Percentiles rank a stretch among this genome's conserved stretches.
Conservation (phyloP, 2,113 vertebrate genomes). For the Oreochromis niloticus region DNA sequence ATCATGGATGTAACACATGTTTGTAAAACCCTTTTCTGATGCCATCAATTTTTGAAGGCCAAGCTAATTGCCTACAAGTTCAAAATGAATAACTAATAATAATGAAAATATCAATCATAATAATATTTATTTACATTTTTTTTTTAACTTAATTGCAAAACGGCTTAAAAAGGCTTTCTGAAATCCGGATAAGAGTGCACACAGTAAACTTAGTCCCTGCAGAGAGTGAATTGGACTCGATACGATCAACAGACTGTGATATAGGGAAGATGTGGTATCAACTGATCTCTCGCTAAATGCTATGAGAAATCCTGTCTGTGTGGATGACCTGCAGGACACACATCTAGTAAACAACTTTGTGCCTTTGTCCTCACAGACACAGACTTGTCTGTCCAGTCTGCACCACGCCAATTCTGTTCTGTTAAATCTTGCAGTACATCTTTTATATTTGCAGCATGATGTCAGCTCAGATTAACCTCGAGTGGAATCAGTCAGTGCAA, state of each 20-base stretch:
- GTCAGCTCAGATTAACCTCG: slow-evolving; percentile 1
- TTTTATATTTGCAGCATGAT: not conserved
- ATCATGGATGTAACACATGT: not conserved
- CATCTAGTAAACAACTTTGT: slow-evolving; percentile 27
- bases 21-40: not conserved
- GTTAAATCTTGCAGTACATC: not conserved
- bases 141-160: not conserved
- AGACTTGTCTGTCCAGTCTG: not conserved
- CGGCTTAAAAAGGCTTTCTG: not conserved
- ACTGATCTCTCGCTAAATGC: slow-evolving; percentile 26
- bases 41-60: not conserved
- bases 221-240: not conserved
- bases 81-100: not conserved
- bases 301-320: slow-evolving; percentile 9
- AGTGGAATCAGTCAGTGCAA: not conserved
- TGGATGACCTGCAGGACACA: slow-evolving; percentile 30
- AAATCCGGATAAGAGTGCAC: not conserved
- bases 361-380: not conserved
- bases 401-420: not conserved
- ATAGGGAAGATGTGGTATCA: not conserved
- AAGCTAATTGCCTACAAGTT: not conserved
- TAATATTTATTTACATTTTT: not conserved
- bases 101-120: not conserved
- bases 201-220: not conserved
- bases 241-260: slow-evolving; percentile 8